Evolutionary conservation across 2,113 vertebrate genomes (phyloP).

Genomic region (Corynorhinus townsendii): DNA sequence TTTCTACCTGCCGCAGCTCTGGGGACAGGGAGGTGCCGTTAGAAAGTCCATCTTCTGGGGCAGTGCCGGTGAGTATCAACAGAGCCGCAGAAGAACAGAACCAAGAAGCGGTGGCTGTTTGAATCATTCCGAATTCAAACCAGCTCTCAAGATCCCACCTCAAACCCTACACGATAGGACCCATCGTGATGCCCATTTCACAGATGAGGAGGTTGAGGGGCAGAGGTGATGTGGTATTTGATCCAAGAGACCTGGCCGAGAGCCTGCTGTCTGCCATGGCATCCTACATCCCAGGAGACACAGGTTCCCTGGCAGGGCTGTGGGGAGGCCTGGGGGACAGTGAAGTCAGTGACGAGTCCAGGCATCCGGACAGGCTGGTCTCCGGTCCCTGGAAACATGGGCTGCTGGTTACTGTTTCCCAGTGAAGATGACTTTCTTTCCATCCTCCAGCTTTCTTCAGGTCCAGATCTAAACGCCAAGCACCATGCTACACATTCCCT

Average conservation of each 20-base stretch:
- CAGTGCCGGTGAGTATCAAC: not conserved
- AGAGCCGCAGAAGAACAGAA: not conserved
- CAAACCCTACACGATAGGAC: accelerated
- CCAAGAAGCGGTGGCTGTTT: not conserved
- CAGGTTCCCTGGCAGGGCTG: accelerated
- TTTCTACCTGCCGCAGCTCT: not conserved
- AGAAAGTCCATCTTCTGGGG: not conserved
- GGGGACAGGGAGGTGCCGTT: not conserved
- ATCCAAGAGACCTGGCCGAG: not conserved
- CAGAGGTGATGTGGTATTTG: not conserved
- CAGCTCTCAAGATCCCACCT: not conserved
- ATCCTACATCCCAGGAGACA: accelerated
- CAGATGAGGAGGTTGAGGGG: not conserved
- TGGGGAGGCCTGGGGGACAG: not conserved
- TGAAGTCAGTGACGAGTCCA: not conserved
- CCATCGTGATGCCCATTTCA: no score
- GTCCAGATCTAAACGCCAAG: not conserved
- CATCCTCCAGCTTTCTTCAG: accelerated
- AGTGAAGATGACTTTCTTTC: not conserved
- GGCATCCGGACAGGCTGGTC: not conserved
- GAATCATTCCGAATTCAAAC: not conserved
- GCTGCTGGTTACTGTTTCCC: no score
- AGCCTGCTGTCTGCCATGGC: accelerated
- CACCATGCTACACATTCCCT: not conserved
- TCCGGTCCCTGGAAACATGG: not conserved